A percentile compares a stretch with the other conserved stretches of the same genome.
Evolutionary conservation across 2,113 vertebrate species (phyloP).

Genomic region (Notarius lentiginosus): DNA sequence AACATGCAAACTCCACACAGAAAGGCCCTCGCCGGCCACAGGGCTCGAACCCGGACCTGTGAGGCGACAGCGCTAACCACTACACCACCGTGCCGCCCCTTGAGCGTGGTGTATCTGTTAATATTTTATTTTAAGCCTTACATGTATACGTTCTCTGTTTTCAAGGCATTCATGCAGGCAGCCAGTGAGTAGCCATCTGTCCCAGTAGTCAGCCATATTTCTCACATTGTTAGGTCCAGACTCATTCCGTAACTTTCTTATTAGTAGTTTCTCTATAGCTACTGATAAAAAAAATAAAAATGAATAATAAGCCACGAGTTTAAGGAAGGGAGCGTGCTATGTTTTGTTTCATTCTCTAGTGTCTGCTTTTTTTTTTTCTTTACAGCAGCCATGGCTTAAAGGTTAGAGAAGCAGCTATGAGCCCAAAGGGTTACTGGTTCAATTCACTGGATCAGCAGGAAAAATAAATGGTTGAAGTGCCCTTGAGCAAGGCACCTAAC

Average conservation of each 20-base stretch:
- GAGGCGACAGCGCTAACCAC: too few species aligned
- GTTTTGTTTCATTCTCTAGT: background rate
- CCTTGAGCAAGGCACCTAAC: too few species aligned
- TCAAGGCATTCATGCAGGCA: conserved; percentile 45
- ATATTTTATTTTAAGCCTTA: conserved; percentile 7
- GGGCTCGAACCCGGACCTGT: too few species aligned
- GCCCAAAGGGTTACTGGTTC: too few species aligned
- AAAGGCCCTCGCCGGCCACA: too few species aligned
- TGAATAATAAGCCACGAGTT: background rate
- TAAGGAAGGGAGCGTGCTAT: background rate
- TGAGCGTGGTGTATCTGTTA: background rate
- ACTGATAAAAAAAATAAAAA: background rate
- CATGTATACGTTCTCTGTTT: conserved; percentile 38
- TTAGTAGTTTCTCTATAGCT: background rate
- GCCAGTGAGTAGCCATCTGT: conserved; percentile 20
- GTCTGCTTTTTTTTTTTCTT: background rate
- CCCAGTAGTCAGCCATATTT: conserved; percentile 48
- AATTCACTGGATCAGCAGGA: too few species aligned
- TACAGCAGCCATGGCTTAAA: too few species aligned
- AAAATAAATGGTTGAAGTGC: too few species aligned
- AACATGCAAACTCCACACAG: too few species aligned
- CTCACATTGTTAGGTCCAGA: background rate
- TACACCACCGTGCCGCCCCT: too few species aligned
- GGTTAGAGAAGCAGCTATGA: too few species aligned
- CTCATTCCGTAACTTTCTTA: background rate